phyloP scores from a whole-genome alignment of 2,888 invertebrate species.

The Chydorus sphaericus region DNA sequence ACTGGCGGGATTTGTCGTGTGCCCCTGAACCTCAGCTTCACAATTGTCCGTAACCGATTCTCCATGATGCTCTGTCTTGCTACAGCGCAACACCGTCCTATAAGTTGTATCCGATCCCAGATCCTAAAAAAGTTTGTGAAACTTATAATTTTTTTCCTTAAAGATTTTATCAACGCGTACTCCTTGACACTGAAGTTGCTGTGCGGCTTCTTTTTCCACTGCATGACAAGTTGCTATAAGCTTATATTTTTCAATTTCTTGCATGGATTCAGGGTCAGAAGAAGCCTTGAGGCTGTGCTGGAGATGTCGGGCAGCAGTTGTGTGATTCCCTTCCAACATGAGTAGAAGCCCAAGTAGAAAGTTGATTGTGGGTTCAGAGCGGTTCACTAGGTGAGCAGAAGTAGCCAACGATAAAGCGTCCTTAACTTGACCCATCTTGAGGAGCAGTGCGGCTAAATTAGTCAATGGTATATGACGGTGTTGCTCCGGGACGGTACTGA shows the following conservation, averaged over 20 bases:
- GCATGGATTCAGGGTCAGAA: constrained; percentile 32
- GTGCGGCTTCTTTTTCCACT: not conserved
- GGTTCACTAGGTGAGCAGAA: constrained; percentile 44
- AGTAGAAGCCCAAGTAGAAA: constrained; percentile 47
- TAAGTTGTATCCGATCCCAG: not conserved
- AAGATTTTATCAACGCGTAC: too few species aligned
- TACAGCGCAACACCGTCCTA: constrained; percentile 7
- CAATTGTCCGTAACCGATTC: constrained; percentile 2
- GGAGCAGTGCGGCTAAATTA: constrained; percentile 51
- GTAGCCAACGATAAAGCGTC: constrained; percentile 45
- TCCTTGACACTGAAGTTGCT: not conserved
- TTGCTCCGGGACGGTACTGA: constrained; percentile 39
- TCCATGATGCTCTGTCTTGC: not conserved
- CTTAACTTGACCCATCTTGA: constrained; percentile 47
- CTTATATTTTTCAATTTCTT: constrained; percentile 1
- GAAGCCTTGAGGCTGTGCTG: constrained; percentile 43
- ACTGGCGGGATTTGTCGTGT: not conserved
- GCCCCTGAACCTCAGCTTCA: not conserved
- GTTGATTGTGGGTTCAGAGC: constrained; percentile 55
- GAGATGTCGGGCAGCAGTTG: constrained; percentile 36
- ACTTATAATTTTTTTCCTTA: not conserved
- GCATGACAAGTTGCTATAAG: constrained; percentile 5
- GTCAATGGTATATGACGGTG: constrained; percentile 50
- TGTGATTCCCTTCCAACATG: constrained; percentile 43
- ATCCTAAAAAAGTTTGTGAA: too few species aligned